A percentile compares a stretch with the other conserved stretches of the same genome.
Evolutionary conservation across 2,113 vertebrate species (phyloP).

Genomic region (Thamnophis sirtalis): DNA sequence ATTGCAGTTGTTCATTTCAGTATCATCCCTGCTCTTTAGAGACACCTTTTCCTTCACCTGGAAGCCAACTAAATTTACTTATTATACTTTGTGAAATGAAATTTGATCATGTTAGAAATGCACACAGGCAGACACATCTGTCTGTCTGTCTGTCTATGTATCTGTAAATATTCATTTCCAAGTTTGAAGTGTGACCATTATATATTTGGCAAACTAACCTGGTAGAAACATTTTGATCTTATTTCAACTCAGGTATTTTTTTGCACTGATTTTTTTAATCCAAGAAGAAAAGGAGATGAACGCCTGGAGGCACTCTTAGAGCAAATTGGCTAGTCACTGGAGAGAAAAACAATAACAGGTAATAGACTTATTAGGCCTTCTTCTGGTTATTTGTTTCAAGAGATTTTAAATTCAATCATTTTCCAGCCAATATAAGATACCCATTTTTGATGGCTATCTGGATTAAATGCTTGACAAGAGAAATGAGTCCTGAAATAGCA

Average conservation of each 20-base stretch:
- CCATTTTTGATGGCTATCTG: not conserved
- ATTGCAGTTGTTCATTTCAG: not conserved
- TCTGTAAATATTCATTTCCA: not conserved
- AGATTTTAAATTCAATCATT: not conserved
- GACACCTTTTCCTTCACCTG: not conserved
- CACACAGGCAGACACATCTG: not conserved
- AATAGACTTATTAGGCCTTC: not conserved
- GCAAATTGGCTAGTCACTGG: not conserved
- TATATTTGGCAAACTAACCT: not conserved
- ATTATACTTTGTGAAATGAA: not conserved
- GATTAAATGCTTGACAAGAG: not conserved
- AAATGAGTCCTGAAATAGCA: not conserved
- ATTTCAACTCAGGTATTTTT: not conserved
- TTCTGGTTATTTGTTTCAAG: not conserved
- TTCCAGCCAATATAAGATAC: not conserved
- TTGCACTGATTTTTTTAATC: not conserved
- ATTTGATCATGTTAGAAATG: not conserved
- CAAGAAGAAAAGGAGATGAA: not conserved
- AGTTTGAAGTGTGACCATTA: not conserved
- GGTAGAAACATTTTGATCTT: not conserved
- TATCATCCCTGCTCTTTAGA: not conserved
- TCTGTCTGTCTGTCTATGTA: not conserved
- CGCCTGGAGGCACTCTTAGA: not conserved
- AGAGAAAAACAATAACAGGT: not conserved
- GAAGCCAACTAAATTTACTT: not conserved